Evolutionary conservation across 2,888 invertebrate genomes (phyloP).

Genomic region (Clitarchus hookeri): DNA sequence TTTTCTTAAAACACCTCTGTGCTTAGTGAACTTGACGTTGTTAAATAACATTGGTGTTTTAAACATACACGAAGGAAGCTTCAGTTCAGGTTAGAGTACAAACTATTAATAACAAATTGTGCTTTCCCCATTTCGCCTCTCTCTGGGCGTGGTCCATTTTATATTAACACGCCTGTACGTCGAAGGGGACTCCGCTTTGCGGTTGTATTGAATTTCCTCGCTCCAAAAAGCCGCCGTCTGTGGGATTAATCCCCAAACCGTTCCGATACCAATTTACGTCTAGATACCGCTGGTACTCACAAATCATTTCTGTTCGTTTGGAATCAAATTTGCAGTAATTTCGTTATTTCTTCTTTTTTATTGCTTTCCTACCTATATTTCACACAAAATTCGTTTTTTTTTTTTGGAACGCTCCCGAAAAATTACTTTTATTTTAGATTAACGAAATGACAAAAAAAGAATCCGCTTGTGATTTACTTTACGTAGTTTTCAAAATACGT

Average conservation of each 20-base stretch:
- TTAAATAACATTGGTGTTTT: no score
- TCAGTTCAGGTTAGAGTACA: no score
- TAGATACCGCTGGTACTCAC: neutral
- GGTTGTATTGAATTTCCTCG: neutral
- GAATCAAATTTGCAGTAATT: conserved; percentile 14
- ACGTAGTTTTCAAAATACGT: neutral
- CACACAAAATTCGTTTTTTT: neutral
- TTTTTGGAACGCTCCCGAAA: neutral
- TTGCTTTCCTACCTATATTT: neutral
- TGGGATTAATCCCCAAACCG: conserved; percentile 8
- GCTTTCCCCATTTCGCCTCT: no score
- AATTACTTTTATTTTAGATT: neutral
- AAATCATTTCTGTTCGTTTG: conserved; percentile 2
- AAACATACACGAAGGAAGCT: no score
- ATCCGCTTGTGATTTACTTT: neutral
- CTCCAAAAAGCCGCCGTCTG: conserved; percentile 6
- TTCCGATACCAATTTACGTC: conserved; percentile 14
- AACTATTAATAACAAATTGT: no score
- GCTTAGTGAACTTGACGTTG: no score
- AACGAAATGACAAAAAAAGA: neutral
- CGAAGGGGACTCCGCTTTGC: neutral
- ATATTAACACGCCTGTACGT: neutral
- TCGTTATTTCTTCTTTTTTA: neutral
- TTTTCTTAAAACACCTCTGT: no score
- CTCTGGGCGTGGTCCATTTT: no score